Evolutionary conservation across 1,140 invertebrate genomes (phyloP).

Genomic region (Achroia grisella): DNA sequence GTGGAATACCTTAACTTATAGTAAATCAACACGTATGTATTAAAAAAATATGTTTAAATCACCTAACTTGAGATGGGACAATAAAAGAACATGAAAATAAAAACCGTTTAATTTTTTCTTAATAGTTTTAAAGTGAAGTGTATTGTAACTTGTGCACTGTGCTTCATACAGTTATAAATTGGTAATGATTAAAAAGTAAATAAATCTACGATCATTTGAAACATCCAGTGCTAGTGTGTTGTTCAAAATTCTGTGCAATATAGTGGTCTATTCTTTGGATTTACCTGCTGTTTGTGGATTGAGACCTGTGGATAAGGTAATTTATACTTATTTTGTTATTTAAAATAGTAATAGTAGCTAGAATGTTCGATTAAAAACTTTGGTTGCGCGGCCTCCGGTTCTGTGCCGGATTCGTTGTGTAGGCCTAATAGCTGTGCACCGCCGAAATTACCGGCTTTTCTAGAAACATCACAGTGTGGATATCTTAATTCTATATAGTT

Average conservation of each 20-base stretch:
- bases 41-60: too few relatives aligned
- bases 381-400: too few relatives aligned
- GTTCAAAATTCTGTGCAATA: conserved; percentile 26
- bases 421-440: too few relatives aligned
- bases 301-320: conserved; percentile 44
- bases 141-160: not conserved
- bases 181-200: not conserved
- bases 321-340: conserved; percentile 11
- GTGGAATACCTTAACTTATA: too few relatives aligned
- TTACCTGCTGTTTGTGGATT: conserved; percentile 40
- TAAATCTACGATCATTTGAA: not conserved
- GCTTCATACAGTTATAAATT: not conserved
- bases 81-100: not conserved
- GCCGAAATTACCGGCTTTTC: too few relatives aligned
- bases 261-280: conserved; percentile 42
- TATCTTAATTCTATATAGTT: too few relatives aligned
- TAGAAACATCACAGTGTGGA: too few relatives aligned
- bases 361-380: too few relatives aligned
- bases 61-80: not conserved
- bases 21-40: too few relatives aligned
- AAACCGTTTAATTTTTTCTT: not conserved
- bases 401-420: too few relatives aligned
- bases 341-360: conserved; percentile 11
- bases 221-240: conserved; percentile 12
- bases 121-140: conserved; percentile 1